Evolutionary conservation across 2,888 invertebrate genomes (phyloP), one percentile per base, ranked within the genome.

Genomic region (Eudiplozoon nipponicum): DNA sequence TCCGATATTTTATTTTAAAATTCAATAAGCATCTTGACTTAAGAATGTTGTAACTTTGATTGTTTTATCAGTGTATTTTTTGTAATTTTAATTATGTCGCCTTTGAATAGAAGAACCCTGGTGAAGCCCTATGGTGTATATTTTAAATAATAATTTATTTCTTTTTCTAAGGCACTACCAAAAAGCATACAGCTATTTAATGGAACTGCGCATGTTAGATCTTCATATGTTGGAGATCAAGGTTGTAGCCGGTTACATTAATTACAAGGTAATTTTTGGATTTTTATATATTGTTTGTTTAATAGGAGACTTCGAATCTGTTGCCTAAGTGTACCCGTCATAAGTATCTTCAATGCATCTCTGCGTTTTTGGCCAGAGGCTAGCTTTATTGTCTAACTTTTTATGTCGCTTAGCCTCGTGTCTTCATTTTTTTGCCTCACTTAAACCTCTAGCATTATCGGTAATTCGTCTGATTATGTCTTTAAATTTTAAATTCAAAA

Each of bases 231-330:
- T 77, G 54, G 90, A 98, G 63, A 71, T 86, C 31, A 72, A 81
- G 57, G 75, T 74, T 5, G 68, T 86, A n/a, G 80, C 78, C 7
- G 78, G 84, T 2, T 77, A 78, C 52, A 70, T 90, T 22, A 86
- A 75, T 56, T 90, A 81, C 54, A 90, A 94, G 63, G 63, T 63
- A 46, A 38, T 11, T 7, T 17, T 18, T 15, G 11, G 9, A 11
- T 3, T 13, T 26, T 15, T 35, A 11, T n/a, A 3, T 22, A 4
- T 3, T 22, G 15, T 3, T 36, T 34, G 15, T 18, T 34, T 11
- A 34, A 3, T n/a, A n/a, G n/a, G n/a, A n/a, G n/a, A n/a, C n/a
- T n/a, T n/a, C n/a, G n/a, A n/a, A n/a, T n/a, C n/a, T n/a, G n/a
- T n/a, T n/a, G n/a, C n/a, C n/a, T n/a, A n/a, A n/a, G n/a, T n/a